phyloP scores from a whole-genome alignment of 2,888 invertebrate species.

The Drosophila picticornis region DNA sequence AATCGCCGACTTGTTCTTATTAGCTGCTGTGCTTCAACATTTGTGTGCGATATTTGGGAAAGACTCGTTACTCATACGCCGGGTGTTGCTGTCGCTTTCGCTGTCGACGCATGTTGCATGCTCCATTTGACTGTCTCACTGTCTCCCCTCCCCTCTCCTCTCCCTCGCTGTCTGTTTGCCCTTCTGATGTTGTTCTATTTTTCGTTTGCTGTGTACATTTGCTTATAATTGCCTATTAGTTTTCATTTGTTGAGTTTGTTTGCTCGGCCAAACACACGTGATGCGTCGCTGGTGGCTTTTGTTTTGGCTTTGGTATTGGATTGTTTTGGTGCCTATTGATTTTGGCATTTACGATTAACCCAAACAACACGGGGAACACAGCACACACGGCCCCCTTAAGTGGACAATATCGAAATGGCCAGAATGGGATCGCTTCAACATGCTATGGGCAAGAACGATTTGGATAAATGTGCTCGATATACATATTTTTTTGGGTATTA shows the following conservation, averaged over 20 bases:
- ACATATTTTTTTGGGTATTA: conserved; percentile 11
- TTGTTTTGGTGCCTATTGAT: conserved; percentile 34
- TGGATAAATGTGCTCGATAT: conserved; percentile 30
- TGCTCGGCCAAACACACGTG: conserved; percentile 40
- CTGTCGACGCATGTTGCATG: conserved; percentile 46
- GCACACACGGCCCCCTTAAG: neutral
- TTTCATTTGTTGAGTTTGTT: conserved; percentile 78
- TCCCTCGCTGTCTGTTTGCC: neutral
- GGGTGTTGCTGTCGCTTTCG: conserved; percentile 13
- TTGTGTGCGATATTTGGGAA: conserved; percentile 25
- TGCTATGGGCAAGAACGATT: conserved; percentile 12
- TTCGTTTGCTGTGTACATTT: conserved; percentile 46
- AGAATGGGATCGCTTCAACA: conserved; percentile 2
- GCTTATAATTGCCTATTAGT: conserved; percentile 80
- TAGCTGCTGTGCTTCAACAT: conserved; percentile 21
- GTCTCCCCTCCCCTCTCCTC: neutral
- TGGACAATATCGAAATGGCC: conserved; percentile 18
- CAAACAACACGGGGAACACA: neutral
- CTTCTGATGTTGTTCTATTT: neutral
- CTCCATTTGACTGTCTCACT: conserved; percentile 27
- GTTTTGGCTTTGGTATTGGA: conserved; percentile 14
- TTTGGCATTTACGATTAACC: conserved; percentile 12
- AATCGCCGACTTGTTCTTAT: neutral
- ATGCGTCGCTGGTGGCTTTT: conserved; percentile 19
- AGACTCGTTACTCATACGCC: conserved; percentile 55